Conservation (phyloP, 1,140 invertebrate genomes). For the Sweltsa coloradensis region DNA sequence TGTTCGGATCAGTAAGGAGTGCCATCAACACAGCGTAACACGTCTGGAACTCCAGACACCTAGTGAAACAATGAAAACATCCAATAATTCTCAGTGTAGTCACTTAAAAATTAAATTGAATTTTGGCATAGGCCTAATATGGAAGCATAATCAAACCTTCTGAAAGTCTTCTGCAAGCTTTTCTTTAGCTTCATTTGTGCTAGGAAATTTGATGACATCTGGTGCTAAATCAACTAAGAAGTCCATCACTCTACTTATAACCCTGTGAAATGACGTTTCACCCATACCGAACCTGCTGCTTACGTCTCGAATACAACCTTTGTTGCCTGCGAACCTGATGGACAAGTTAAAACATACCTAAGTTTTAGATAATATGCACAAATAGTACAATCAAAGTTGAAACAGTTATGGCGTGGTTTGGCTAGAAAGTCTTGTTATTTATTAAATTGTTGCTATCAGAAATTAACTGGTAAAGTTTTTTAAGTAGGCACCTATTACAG, state of each 20-base stretch:
- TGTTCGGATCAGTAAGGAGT: conserved; percentile 11
- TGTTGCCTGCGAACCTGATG: conserved; percentile 1
- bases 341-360: too few species aligned
- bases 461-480: too few species aligned
- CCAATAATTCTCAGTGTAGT: too few species aligned
- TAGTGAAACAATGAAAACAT: too few species aligned
- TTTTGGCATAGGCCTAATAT: too few species aligned
- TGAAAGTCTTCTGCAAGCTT: conserved; percentile 1
- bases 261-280: not conserved
- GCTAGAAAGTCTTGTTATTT: too few species aligned
- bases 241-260: not conserved
- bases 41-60: not conserved
- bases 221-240: conserved; percentile 2
- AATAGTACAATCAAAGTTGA: too few species aligned
- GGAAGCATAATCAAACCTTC: not conserved
- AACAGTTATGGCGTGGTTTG: too few species aligned
- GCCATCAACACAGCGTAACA: not conserved
- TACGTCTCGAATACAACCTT: not conserved
- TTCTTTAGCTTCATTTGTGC: not conserved
- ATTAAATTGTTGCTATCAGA: too few species aligned
- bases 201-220: not conserved
- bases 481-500: too few species aligned
- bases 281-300: not conserved
- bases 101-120: too few species aligned
- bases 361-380: too few species aligned